Evolutionary conservation across 1,140 invertebrate genomes (phyloP).

Genomic region (Ladona fulva): DNA sequence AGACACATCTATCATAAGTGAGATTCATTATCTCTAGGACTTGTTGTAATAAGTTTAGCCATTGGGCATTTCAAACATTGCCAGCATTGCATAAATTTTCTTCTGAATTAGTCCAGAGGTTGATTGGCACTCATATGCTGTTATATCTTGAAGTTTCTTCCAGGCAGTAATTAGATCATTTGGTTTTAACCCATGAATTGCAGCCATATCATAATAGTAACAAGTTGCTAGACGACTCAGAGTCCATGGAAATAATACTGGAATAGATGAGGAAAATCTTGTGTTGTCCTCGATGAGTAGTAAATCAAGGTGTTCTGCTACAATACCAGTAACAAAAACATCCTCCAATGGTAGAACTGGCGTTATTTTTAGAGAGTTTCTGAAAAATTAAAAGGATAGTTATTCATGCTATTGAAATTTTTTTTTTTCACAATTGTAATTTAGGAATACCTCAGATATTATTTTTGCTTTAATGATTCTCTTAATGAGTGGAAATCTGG

Average conservation of each 20-base stretch:
- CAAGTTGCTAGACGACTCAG: neutral
- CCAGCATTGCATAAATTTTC: too few species aligned
- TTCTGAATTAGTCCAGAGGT: too few species aligned
- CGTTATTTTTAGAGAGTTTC: neutral
- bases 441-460: too few species aligned
- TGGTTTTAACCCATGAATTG: neutral
- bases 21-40: too few species aligned
- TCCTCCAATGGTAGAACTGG: neutral
- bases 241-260: neutral
- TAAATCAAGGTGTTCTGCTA: neutral
- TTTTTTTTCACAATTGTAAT: too few species aligned
- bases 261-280: neutral
- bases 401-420: too few species aligned
- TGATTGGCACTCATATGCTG: too few species aligned
- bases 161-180: neutral
- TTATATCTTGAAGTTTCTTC: neutral
- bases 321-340: conserved; percentile 11
- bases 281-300: neutral
- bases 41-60: too few species aligned
- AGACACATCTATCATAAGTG: too few species aligned
- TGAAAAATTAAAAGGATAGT: too few species aligned
- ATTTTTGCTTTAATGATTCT: too few species aligned
- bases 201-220: neutral
- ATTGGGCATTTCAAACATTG: too few species aligned
- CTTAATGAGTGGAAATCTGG: neutral